Conservation (phyloP, 2,888 invertebrate species). For the Octodonta nipae region DNA sequence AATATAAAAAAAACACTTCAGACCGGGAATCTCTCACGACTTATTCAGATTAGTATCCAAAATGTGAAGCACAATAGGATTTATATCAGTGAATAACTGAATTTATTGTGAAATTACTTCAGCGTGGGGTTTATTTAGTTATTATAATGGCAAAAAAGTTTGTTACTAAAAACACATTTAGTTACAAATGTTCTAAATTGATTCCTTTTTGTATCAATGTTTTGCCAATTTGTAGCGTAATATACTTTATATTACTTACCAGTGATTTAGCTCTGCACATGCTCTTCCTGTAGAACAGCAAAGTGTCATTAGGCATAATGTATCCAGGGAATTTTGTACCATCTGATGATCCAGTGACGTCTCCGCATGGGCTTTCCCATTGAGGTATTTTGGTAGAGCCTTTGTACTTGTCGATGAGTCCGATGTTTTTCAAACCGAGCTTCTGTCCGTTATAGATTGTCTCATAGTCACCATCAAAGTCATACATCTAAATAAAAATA, state of each 20-base stretch:
- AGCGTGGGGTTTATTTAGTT: too few species aligned
- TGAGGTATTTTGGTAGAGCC: constrained; percentile 60
- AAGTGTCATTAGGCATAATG: constrained; percentile 50
- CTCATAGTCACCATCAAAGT: constrained; percentile 65
- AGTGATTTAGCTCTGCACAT: constrained; percentile 68
- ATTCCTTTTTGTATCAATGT: too few species aligned
- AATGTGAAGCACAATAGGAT: too few species aligned
- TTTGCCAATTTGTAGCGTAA: too few species aligned
- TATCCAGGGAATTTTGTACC: constrained; percentile 72
- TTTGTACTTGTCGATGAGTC: constrained; percentile 63
- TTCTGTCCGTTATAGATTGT: constrained; percentile 61
- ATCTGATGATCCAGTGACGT: constrained; percentile 64
- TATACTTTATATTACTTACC: constrained; percentile 39
- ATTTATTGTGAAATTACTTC: too few species aligned
- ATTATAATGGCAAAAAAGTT: too few species aligned
- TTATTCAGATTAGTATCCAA: too few species aligned
- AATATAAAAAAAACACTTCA: too few species aligned
- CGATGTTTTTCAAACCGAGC: constrained; percentile 45
- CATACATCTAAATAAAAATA: constrained; percentile 57
- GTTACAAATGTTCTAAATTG: too few species aligned
- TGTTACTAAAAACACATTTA: too few species aligned
- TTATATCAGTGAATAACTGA: too few species aligned
- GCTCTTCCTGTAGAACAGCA: constrained; percentile 71
- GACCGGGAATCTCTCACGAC: too few species aligned
- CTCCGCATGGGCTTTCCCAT: constrained; percentile 66